Base-by-base conservation (phyloP, 2,113 vertebrate species). In the Odocoileus virginianus region DNA sequence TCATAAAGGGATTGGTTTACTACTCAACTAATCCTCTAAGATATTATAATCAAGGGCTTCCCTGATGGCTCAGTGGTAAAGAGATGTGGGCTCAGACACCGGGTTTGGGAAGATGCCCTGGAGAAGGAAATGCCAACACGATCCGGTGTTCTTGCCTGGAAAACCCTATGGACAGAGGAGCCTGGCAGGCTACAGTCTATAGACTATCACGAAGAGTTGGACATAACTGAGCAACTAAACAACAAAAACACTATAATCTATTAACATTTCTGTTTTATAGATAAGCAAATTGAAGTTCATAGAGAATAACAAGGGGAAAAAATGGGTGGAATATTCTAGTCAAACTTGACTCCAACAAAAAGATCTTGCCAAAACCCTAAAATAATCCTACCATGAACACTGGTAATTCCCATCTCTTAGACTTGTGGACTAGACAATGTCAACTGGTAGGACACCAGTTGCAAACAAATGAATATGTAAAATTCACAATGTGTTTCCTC, bases 231-330 rank as follows among this genome's bases (percentile, higher is more conserved):
- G 6, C 40, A 43, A 76, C 23, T 14, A 15, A 76, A 76, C 36
- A 76, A 76, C 40, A 74, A 74, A 11, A 76, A 76, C 71, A 76
- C 23, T 43, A 14, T 76, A 52, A 96, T 60, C 40, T 95, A 78
- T 96, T 58, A 17, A 57, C 40, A 88, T 82, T 55, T 92, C 11
- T 25, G 87, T 58, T 58, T 21, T 78, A 64, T 76, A 23, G 71
- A 23, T 78, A 93, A 91, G n/a, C n/a, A 92, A 93, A 87, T 67
- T 64, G n/a, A 95, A 74, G 6, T 76, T 89, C 28, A 92, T n/a
- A 87, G 25, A 97, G 40, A 97, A 86, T 58, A 91, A 79, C 6
- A n/a, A 45, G 5, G 13, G 27, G 3, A 50, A 21, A 87, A 86
- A 64, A 60, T 10, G 19, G 10, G 60, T 27, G 47, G 33, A 23